Evolutionary conservation across 2,113 vertebrate genomes (phyloP).

Genomic region (Chauna torquata): DNA sequence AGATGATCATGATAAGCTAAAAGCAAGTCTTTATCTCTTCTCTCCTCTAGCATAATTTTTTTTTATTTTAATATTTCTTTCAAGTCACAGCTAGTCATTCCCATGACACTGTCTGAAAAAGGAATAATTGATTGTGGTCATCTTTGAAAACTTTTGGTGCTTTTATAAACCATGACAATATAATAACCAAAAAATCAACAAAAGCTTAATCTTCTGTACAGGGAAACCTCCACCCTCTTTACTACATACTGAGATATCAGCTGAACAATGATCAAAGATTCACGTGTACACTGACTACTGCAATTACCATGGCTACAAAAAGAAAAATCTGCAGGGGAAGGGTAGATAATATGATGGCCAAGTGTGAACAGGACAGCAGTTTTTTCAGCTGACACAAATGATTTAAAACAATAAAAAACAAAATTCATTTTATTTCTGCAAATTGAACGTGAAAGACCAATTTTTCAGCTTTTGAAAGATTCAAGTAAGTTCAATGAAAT

Average conservation of each 20-base stretch:
- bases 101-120: background rate
- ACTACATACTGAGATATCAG: background rate
- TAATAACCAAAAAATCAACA: background rate
- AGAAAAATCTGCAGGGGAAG: background rate
- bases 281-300: background rate
- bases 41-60: background rate
- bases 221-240: background rate
- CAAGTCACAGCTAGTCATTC: background rate
- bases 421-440: background rate
- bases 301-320: background rate
- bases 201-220: background rate
- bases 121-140: background rate
- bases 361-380: background rate
- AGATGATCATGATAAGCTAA: background rate
- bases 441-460: background rate
- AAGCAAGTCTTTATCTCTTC: background rate
- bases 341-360: background rate
- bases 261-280: background rate
- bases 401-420: background rate
- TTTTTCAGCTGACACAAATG: background rate
- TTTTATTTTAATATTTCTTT: background rate
- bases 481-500: background rate
- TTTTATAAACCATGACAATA: background rate
- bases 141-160: background rate
- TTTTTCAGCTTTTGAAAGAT: background rate